A percentile compares a stretch with the other conserved stretches of the same genome.
These are phyloP conservation scores for Bryconaethiops microstoma DNA, from an alignment of 2,797 vertebrate genomes.

Conservation along the genomic window DNA sequence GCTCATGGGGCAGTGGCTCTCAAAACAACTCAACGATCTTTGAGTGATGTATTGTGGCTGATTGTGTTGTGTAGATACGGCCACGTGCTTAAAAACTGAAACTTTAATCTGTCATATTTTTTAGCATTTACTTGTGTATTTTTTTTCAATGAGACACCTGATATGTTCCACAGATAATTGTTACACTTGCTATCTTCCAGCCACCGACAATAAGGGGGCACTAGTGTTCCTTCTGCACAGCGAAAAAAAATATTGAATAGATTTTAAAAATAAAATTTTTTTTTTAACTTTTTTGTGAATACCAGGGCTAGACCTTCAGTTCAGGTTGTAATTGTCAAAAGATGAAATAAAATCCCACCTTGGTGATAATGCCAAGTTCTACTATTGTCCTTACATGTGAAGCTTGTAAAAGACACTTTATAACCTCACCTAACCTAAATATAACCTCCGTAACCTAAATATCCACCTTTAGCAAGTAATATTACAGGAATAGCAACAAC, in stretches of 20 bases:
- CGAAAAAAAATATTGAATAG: background rate
- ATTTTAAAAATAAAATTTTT: too few species aligned
- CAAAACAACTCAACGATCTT: background rate
- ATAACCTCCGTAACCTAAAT: too few species aligned
- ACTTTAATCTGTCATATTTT: constrained; percentile 12
- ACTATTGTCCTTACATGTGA: too few species aligned
- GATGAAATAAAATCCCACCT: too few species aligned
- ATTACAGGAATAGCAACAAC: too few species aligned
- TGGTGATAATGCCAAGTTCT: too few species aligned
- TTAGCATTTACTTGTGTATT: constrained; percentile 33
- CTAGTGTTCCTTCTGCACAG: background rate
- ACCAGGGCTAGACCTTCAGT: too few species aligned
- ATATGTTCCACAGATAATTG: constrained; percentile 40
- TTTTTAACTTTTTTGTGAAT: too few species aligned
- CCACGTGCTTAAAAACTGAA: constrained; percentile 17
- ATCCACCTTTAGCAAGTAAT: too few species aligned
- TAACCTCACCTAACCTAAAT: too few species aligned
- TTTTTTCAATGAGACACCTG: constrained; percentile 38
- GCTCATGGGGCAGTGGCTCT: background rate
- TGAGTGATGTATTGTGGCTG: constrained; percentile 14
- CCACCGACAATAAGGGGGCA: constrained; percentile 21
- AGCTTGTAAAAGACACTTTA: too few species aligned
- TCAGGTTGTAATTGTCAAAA: too few species aligned
- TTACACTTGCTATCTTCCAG: constrained; percentile 26
- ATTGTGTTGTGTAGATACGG: constrained; percentile 25